phyloP scores from a whole-genome alignment of 2,888 invertebrate species.

The Lamproptera curius region DNA sequence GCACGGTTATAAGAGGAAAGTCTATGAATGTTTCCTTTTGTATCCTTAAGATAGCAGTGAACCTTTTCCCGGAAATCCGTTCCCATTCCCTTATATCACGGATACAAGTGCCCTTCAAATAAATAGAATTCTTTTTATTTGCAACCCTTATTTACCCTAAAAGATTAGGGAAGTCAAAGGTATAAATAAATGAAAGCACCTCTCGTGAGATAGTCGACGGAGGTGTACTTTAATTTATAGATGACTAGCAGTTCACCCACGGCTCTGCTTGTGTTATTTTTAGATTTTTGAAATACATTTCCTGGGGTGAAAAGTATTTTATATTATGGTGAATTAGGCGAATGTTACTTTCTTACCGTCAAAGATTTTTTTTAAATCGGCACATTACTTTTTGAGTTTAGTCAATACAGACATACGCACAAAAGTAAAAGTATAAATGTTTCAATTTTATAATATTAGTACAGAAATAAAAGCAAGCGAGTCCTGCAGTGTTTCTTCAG shows the following conservation, averaged over 20 bases:
- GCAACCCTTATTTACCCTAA: not conserved
- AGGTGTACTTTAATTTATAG: not conserved
- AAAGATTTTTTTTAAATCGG: not conserved
- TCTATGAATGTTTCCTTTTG: conserved; percentile 46
- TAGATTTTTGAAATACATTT: no score
- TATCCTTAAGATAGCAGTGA: conserved; percentile 35
- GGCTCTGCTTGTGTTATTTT: no score
- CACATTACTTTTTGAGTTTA: no score
- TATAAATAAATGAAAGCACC: not conserved
- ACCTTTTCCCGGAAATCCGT: conserved; percentile 38
- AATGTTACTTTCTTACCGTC: no score
- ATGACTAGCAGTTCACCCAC: no score
- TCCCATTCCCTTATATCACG: conserved; percentile 41
- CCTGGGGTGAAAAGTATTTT: no score
- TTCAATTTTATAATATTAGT: no score
- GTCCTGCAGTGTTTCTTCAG: no score
- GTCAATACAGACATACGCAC: no score
- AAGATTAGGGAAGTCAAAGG: conserved; percentile 1
- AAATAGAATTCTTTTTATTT: not conserved
- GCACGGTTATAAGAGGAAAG: conserved; percentile 1
- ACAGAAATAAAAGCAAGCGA: no score
- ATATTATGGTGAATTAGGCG: no score
- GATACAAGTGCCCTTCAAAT: conserved; percentile 12
- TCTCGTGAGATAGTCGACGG: not conserved
- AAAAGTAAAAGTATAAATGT: no score